Percentiles rank a stretch among this genome's conserved stretches.
phyloP scores from a whole-genome alignment of 2,888 invertebrate species.

The Agrochola litura region DNA sequence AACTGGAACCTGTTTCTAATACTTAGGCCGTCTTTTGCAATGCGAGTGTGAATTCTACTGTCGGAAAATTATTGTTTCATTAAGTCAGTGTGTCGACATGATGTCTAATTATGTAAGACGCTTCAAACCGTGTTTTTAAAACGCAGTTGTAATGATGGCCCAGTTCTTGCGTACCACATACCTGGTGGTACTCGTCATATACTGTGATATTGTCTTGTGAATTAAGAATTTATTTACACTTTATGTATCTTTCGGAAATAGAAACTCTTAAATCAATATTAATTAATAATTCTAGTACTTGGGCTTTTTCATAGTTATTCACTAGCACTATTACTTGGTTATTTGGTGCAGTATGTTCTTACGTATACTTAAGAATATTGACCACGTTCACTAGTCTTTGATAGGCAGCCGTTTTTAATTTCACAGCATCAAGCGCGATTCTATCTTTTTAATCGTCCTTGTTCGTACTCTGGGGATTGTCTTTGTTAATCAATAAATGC shows the following conservation, averaged over 20 bases:
- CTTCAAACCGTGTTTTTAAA: constrained; percentile 49
- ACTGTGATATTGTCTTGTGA: constrained; percentile 23
- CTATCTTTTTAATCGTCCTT: background rate
- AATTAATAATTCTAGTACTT: background rate
- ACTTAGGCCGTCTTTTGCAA: constrained; percentile 71
- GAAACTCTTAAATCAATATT: background rate
- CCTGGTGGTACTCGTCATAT: constrained; percentile 8
- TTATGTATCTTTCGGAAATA: background rate
- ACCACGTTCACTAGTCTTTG: background rate
- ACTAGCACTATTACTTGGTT: too few species aligned
- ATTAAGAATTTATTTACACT: constrained; percentile 16
- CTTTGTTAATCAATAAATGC: background rate
- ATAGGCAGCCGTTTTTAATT: background rate
- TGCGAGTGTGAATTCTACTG: constrained; percentile 80
- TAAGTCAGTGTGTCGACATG: constrained; percentile 62
- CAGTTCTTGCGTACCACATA: constrained; percentile 41
- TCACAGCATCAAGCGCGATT: background rate
- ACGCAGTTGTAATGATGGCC: constrained; percentile 40
- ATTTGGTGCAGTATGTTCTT: background rate
- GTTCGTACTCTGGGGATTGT: background rate
- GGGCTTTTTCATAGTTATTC: background rate
- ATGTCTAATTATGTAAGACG: constrained; percentile 67
- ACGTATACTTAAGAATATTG: background rate
- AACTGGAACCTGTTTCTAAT: constrained; percentile 70
- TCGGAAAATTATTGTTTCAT: constrained; percentile 71